phyloP scores from a whole-genome alignment of 2,113 vertebrate species.

The Gavia stellata region DNA sequence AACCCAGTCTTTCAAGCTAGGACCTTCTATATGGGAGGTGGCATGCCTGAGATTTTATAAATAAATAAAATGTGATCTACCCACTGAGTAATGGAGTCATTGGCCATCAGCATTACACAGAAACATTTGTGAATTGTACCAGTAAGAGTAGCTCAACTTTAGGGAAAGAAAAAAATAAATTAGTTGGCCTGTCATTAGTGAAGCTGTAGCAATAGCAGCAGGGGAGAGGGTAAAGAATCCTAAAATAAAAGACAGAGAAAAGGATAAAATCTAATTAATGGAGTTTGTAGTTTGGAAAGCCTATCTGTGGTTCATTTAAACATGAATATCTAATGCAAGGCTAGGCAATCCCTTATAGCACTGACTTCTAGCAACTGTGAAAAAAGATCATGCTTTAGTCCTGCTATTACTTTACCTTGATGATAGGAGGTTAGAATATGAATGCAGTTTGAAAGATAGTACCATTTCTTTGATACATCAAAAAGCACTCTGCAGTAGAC shows the following conservation, averaged over 20 bases:
- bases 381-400: conserved; percentile 8
- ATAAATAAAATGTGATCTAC: neutral
- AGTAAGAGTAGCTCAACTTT: neutral
- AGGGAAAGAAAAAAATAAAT: neutral
- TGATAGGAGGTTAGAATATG: conserved; percentile 31
- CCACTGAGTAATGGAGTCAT: neutral
- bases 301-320: conserved; percentile 6
- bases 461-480: conserved; percentile 60
- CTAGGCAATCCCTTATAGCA: neutral
- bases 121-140: neutral
- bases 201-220: conserved; percentile 7
- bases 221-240: conserved; percentile 2
- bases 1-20: neutral
- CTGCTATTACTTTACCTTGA: conserved; percentile 46
- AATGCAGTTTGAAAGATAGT: conserved; percentile 46
- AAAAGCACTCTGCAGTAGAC: conserved; percentile 53
- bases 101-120: neutral
- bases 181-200: conserved; percentile 2
- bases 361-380: conserved; percentile 1
- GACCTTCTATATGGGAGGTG: neutral
- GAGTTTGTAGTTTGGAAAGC: conserved; percentile 36
- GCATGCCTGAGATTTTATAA: neutral
- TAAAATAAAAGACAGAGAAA: conserved; percentile 22
- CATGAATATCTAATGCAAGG: neutral
- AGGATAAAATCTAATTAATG: conserved; percentile 55